Conservation (phyloP, 2,797 vertebrate species). For the Streptopelia turtur region DNA sequence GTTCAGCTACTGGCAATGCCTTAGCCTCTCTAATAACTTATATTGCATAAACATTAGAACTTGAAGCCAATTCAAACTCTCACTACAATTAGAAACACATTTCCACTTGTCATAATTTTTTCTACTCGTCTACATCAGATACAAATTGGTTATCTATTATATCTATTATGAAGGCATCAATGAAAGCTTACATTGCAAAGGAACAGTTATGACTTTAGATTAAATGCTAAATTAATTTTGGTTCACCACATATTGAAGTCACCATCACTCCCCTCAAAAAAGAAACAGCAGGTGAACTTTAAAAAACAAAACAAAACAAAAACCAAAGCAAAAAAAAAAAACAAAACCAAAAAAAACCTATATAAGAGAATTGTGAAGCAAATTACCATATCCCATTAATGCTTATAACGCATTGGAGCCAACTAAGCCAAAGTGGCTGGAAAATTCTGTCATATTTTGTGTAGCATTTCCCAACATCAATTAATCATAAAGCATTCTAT, state of each 20-base stretch:
- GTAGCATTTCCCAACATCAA: not conserved
- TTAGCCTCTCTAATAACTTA: constrained; percentile 48
- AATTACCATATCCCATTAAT: not conserved
- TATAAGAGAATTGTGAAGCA: not conserved
- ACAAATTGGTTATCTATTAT: not conserved
- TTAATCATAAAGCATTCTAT: not conserved
- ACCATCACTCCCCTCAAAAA: not conserved
- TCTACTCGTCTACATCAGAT: constrained; percentile 7
- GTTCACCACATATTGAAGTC: not conserved
- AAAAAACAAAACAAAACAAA: not conserved
- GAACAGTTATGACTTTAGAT: not conserved
- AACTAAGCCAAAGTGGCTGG: not conserved
- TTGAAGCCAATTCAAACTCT: constrained; percentile 48
- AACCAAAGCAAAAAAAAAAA: too few relatives aligned
- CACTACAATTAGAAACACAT: constrained; percentile 53
- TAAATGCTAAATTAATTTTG: not conserved
- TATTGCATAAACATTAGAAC: constrained; percentile 42
- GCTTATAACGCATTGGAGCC: not conserved
- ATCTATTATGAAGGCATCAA: constrained; percentile 1
- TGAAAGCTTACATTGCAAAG: not conserved
- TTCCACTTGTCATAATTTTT: constrained; percentile 44
- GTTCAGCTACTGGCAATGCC: constrained; percentile 16
- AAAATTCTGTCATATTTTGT: not conserved
- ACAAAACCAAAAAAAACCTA: too few relatives aligned
- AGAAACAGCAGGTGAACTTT: not conserved